These are phyloP conservation scores for Cryptotermes secundus DNA, from an alignment of 1,140 invertebrate genomes.

Conservation along the genomic window DNA sequence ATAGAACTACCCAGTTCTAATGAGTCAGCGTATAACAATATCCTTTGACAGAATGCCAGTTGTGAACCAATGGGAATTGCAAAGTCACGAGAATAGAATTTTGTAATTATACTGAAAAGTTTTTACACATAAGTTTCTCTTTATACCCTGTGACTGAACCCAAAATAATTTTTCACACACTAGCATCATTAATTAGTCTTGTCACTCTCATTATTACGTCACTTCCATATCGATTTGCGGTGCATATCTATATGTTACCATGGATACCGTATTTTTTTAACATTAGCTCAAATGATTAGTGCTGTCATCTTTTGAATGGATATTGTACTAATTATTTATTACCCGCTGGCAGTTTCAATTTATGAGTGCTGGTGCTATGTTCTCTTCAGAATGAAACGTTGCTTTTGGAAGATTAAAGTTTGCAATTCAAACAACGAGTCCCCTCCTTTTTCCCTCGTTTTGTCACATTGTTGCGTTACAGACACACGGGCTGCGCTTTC, in stretches of 20 bases:
- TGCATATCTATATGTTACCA: not conserved
- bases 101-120: slow-evolving; percentile 7
- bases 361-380: not conserved
- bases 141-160: not conserved
- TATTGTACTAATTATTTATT: slow-evolving; percentile 11
- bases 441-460: not conserved
- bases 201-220: slow-evolving; percentile 15
- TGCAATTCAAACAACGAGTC: not conserved
- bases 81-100: slow-evolving; percentile 3
- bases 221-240: slow-evolving; percentile 15
- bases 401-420: not conserved
- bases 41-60: not conserved
- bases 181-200: slow-evolving; percentile 8
- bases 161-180: slow-evolving; percentile 14
- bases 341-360: not conserved
- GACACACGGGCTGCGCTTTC: not conserved
- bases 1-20: not conserved
- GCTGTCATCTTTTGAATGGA: not conserved
- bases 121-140: not conserved
- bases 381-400: not conserved
- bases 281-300: slow-evolving; percentile 1
- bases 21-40: not conserved
- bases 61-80: not conserved
- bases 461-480: not conserved
- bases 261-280: not conserved